Evolutionary conservation across 2,113 vertebrate species (phyloP), one percentile per base, ranked within the genome.

Genomic region (Apaloderma vittatum): DNA sequence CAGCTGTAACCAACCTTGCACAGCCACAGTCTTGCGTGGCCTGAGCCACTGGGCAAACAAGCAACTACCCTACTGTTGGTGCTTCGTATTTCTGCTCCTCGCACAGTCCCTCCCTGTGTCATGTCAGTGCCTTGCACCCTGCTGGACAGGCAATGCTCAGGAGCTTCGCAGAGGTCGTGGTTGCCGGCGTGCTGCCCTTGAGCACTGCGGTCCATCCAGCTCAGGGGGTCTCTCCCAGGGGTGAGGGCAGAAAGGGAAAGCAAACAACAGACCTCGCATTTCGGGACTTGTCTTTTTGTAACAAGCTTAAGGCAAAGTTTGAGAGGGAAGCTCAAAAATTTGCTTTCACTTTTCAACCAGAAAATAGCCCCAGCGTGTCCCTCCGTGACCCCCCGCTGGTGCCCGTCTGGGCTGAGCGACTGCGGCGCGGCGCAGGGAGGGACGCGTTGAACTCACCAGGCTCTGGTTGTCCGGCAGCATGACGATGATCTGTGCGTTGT

Each of bases 401-500:
- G 71, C 54, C 34, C 54, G n/a, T 63, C 5, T 23, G 65, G 72
- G 86, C 79, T 92, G n/a, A 27, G 89, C 65, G 88, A 24, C 78
- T 36, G 86, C 12, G 24, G 43, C 21, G 67, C 6, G 16, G 20
- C 2, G 17, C 63, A 18, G 36, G 75, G 21, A 68, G 61, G 32
- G 43, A 80, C 40, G 18, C 1, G 24, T 43, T 52, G 12, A 22
- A 97, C 99, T 97, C 97, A 99, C 99, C 98, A 99, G 98, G 95
- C 99, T 99, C 93, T 99, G 98, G 97, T 99, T 99, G 97, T 99
- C 99, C 2, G 99, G 99, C 98, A 99, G 98, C 99, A 99, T 99
- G 97, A 99, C 99, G 51, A 99, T 99, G 97, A 99, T 99, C 98
- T 99, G 99, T 71, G 99, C 99, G 3, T 99, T 99, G 94, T 99